A percentile compares a stretch with the other conserved stretches of the same genome.
phyloP scores from a whole-genome alignment of 2,797 vertebrate species.

The Oreochromis grahami region DNA sequence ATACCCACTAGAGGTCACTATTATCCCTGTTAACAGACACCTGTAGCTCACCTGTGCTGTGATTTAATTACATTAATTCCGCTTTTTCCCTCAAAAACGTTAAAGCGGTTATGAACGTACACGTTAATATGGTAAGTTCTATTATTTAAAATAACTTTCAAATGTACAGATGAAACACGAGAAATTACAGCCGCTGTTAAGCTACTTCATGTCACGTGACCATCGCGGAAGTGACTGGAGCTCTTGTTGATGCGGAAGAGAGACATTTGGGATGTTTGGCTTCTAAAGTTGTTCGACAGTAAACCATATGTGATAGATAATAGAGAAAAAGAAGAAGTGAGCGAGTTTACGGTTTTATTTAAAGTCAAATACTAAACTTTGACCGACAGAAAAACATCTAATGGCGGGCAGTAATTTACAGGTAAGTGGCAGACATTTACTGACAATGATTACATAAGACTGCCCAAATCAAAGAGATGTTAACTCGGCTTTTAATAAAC shows the following conservation, averaged over 20 bases:
- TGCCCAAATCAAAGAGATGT: background rate
- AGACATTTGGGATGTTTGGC: background rate
- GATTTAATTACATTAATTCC: background rate
- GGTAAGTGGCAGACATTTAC: conserved; percentile 43
- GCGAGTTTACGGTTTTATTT: background rate
- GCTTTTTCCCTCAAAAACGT: background rate
- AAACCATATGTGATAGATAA: background rate
- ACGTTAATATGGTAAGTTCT: background rate
- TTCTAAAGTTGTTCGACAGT: background rate
- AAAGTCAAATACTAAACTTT: background rate
- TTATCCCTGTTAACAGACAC: background rate
- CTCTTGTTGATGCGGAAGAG: conserved; percentile 52
- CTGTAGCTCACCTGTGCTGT: background rate
- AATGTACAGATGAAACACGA: background rate
- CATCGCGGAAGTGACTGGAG: conserved; percentile 51
- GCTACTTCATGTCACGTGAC: conserved; percentile 40
- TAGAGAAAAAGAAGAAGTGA: background rate
- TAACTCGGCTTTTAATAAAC: background rate
- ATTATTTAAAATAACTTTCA: background rate
- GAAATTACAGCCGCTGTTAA: background rate
- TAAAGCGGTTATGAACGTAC: background rate
- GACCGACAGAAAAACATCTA: background rate
- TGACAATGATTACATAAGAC: background rate
- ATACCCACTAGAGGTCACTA: background rate
- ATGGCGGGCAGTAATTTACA: conserved; percentile 68